Evolutionary conservation across 2,888 invertebrate genomes (phyloP).

Genomic region (Alloplasta piceator): DNA sequence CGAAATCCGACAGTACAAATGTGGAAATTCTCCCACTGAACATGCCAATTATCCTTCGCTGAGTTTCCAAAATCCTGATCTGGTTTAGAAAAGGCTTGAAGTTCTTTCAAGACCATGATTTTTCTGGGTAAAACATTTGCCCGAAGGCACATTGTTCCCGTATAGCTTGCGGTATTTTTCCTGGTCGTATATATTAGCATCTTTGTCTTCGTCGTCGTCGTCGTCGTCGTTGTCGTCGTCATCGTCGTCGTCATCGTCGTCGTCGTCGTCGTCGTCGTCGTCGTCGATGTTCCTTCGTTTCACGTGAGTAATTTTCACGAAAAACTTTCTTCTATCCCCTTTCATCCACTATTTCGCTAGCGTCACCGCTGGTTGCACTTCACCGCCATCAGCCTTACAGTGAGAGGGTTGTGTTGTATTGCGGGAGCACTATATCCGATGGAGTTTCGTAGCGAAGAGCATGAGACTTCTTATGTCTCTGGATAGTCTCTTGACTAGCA

Average conservation of each 20-base stretch:
- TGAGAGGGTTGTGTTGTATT: slow-evolving; percentile 4
- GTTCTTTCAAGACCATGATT: too few relatives aligned
- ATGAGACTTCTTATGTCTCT: slow-evolving; percentile 49
- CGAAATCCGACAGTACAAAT: slow-evolving; percentile 15
- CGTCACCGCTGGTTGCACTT: slow-evolving; percentile 7
- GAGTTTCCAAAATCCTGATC: slow-evolving; percentile 24
- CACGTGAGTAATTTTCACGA: slow-evolving; percentile 26
- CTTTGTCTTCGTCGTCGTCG: too few relatives aligned
- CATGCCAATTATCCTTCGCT: not conserved
- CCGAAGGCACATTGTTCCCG: too few relatives aligned
- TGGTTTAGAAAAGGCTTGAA: slow-evolving; percentile 12
- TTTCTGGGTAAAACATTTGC: too few relatives aligned
- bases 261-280: slow-evolving; percentile 27
- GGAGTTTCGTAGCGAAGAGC: slow-evolving; percentile 48
- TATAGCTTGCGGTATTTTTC: too few relatives aligned
- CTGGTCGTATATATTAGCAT: too few relatives aligned
- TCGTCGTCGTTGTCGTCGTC: not conserved
- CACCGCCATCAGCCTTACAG: slow-evolving; percentile 7
- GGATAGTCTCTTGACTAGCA: slow-evolving; percentile 27
- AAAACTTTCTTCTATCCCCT: slow-evolving; percentile 43
- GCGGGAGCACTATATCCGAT: slow-evolving; percentile 34
- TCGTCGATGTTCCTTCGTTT: slow-evolving; percentile 43
- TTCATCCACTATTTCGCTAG: slow-evolving; percentile 13
- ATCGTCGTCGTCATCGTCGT: not conserved
- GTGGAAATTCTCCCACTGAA: slow-evolving; percentile 5